Base-by-base conservation (phyloP, 2,888 invertebrate genomes). In the Xylota segnis region DNA sequence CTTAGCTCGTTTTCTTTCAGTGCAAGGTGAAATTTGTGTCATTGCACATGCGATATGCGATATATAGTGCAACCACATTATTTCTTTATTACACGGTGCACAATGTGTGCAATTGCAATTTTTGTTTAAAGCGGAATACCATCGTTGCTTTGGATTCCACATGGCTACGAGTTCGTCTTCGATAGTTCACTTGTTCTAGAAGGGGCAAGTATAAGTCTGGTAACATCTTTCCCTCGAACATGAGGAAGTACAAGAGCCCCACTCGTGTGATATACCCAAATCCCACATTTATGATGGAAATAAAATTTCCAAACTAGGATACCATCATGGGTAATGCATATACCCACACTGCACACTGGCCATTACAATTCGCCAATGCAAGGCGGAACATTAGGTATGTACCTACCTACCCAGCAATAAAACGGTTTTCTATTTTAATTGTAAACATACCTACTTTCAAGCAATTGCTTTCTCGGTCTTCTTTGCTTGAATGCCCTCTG, bases 11-110 rank as follows among this genome's bases (percentile, higher is more conserved):
- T 61, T 81, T 68, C 61, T 45, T 75, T 40, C 18, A 54, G 27
- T 43, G 45, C 66, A 75, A 75, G 75, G 81, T 81, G 75, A 81
- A 81, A 81, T 75, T 66, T 75, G 68, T 81, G 81, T 75, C 81
- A 81, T 45, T 81, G 81, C 81, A 81, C 81, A 75, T 75, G 61
- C 45, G 75, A 61, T 75, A 81, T 81, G 74, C 74, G 66, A 52
- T 74, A 79, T 59, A 78, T 37, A 54, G 45, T 52, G 43, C 52
- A 63, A 29, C 56, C 50, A 37, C 54, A 37, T 50, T 78, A 56
- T 71, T 65, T 79, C 65, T 66, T 65, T 47, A 54, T 54, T 43
- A 12, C 61, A 58, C 56, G 29, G 47, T 23, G 47, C 65, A 72
- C 63, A 40, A 32, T 56, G 32, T 43, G 43, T 43, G 14, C 43